Conservation (phyloP, 92 coral and sea anemone species). For the Phenganax marumi region DNA sequence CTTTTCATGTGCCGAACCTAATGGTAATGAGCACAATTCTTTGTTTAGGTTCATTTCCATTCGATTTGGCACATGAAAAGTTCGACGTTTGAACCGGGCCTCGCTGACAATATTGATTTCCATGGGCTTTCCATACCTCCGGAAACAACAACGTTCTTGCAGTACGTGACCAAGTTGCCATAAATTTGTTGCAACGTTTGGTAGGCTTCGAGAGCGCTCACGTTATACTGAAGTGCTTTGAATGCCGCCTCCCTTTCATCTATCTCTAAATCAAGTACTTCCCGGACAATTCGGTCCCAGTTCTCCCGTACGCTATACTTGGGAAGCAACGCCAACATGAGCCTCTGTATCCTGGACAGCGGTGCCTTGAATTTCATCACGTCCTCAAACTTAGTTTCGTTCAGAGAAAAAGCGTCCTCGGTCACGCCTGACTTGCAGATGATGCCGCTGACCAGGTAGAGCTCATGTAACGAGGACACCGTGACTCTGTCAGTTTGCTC, state of each 20-base stretch:
- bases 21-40: no score
- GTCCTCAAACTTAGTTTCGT: conserved; percentile 75
- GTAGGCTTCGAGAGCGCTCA: conserved; percentile 78
- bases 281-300: conserved; percentile 88
- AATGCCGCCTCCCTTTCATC: conserved; percentile 68
- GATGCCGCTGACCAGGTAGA: conserved; percentile 87
- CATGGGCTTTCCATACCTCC: conserved; percentile 55
- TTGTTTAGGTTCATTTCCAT: no score
- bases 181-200: conserved; percentile 79
- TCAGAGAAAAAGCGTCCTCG: conserved; percentile 64
- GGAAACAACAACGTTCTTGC: conserved; percentile 77
- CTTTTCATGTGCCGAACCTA: no score
- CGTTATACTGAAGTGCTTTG: conserved; percentile 63
- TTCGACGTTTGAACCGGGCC: no score
- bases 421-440: conserved; percentile 87
- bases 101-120: no score
- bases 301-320: conserved; percentile 80
- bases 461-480: conserved; percentile 82
- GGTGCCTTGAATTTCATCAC: conserved; percentile 82
- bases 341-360: conserved; percentile 85
- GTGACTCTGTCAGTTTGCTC: conserved; percentile 71
- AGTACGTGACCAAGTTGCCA: conserved; percentile 77
- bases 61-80: no score
- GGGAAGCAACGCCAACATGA: conserved; percentile 85
- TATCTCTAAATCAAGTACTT: conserved; percentile 67